Evolutionary conservation across 2,113 vertebrate genomes (phyloP).

Genomic region (Alectura lathami): DNA sequence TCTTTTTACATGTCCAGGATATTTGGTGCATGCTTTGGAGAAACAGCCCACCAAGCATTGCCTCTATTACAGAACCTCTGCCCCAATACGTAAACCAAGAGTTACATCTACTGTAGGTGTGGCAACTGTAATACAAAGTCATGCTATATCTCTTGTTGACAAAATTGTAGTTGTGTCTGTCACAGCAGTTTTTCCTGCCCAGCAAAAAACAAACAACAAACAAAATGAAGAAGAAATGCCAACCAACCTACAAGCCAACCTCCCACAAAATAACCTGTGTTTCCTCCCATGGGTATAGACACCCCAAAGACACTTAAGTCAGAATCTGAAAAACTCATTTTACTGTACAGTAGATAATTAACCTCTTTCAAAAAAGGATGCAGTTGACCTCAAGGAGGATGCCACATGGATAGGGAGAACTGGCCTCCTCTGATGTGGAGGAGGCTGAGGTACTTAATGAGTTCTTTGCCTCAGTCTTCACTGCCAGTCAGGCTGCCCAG

Average conservation of each 20-base stretch:
- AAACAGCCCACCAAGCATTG: background rate
- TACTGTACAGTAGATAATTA: background rate
- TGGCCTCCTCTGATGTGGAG: no score
- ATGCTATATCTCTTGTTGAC: background rate
- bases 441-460: no score
- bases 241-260: background rate
- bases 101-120: no score
- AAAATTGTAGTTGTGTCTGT: background rate
- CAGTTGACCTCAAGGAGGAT: background rate
- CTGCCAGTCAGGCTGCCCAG: no score
- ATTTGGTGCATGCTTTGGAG: background rate
- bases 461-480: no score
- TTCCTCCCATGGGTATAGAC: rapidly evolving
- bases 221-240: background rate
- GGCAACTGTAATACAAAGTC: no score
- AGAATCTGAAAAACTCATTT: background rate
- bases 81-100: background rate
- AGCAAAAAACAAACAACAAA: background rate
- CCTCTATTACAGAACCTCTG: background rate
- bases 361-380: background rate
- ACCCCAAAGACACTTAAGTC: background rate
- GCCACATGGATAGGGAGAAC: background rate
- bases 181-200: background rate
- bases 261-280: background rate
- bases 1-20: background rate